Evolutionary conservation across 2,888 invertebrate genomes (phyloP).

Genomic region (Netelia inedita): DNA sequence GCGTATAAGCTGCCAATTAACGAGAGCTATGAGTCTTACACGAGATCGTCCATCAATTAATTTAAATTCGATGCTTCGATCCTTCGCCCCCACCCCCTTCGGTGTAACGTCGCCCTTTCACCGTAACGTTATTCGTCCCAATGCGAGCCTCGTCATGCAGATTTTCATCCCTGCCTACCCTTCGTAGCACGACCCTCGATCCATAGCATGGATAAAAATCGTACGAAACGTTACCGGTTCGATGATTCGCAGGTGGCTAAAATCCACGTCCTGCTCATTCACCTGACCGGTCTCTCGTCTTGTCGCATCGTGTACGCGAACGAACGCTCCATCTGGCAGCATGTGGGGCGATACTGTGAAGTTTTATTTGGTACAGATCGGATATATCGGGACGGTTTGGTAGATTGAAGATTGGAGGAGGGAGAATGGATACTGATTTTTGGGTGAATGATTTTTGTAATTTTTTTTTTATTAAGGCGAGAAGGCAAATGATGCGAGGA

Average conservation of each 20-base stretch:
- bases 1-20: slow-evolving; percentile 84
- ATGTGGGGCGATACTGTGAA: slow-evolving; percentile 49
- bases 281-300: slow-evolving; percentile 36
- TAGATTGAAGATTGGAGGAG: not conserved
- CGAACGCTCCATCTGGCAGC: slow-evolving; percentile 14
- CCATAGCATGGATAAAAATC: slow-evolving; percentile 18
- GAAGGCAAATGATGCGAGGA: too few species aligned
- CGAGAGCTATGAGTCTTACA: slow-evolving; percentile 79
- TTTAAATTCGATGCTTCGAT: slow-evolving; percentile 76
- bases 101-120: slow-evolving; percentile 21
- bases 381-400: slow-evolving; percentile 1
- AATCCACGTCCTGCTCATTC: slow-evolving; percentile 20
- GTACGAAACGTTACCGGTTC: slow-evolving; percentile 45
- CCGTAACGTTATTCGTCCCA: slow-evolving; percentile 37
- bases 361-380: slow-evolving; percentile 28
- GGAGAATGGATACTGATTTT: too few species aligned
- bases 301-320: not conserved
- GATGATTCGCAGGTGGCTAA: slow-evolving; percentile 70
- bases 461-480: too few species aligned
- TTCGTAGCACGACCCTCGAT: slow-evolving; percentile 2
- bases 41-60: slow-evolving; percentile 82
- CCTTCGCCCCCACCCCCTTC: slow-evolving; percentile 35
- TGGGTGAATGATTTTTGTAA: too few species aligned
- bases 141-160: slow-evolving; percentile 4
- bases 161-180: slow-evolving; percentile 37